Evolutionary conservation across 2,888 invertebrate species (phyloP), one percentile per base, ranked within the genome.

Genomic region (Caprella mutica): DNA sequence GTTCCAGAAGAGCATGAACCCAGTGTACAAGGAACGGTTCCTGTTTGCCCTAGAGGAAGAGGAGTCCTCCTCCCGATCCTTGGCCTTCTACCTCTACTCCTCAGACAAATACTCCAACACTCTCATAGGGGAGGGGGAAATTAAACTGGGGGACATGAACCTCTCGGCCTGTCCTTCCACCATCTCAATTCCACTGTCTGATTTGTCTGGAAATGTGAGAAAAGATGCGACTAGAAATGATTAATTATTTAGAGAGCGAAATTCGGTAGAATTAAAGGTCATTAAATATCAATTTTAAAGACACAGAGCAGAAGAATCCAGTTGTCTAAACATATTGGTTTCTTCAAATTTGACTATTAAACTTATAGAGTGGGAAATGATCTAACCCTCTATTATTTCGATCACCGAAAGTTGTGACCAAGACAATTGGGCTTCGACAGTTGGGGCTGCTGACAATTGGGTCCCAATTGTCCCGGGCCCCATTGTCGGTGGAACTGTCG

Each of bases 1-100:
- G 43, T 83, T 83, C 67, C 78, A 80, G 66, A 78, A 79, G 63
- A 80, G 82, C 2, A 77, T 79, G 59, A 82, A 82, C 62, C 86
- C 86, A 1, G 80, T 82, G 59, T 87, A 82, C 72, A 85, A 86
- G 69, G 86, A 87, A 70, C 79, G 83, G 59, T 85, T 86, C 70
- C 75, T 83, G 65, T 86, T 78, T 64, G 75, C 74, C 27, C 72
- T 84, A 65, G 81, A 80, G 62, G 74, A 78, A 39, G 75, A 77
- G 40, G 80, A 81, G 61, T 75, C 81, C 52, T 74, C 76, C 21
- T 75, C 77, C 40, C 67, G 81, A 65, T 77, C 80, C 1, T 72
- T 85, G 14, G 79, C 80, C 71, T 83, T 85, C 71, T 83, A 84
- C 69, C 76, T 84, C 54, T 84, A 81, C 69, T 77, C 79, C 66